Conservation (phyloP, 2,888 invertebrate species). For the Pollenia labialis region DNA sequence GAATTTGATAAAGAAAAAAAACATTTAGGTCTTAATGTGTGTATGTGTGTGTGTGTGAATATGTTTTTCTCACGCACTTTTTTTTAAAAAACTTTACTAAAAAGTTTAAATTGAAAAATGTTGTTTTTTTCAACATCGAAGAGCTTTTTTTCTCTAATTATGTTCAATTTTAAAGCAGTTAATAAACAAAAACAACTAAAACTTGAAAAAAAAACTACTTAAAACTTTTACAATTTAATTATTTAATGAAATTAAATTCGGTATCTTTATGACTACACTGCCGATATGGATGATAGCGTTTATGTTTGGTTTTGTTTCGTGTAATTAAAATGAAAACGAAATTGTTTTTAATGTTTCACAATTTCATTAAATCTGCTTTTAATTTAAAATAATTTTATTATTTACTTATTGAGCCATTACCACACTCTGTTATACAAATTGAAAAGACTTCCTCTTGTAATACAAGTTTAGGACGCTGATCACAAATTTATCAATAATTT, state of each 20-base stretch:
- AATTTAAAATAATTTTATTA: no score
- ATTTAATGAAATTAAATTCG: constrained; percentile 7
- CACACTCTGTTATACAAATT: no score
- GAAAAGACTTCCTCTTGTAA: no score
- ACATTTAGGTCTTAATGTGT: not conserved
- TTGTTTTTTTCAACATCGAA: constrained; percentile 4
- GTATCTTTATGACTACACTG: no score
- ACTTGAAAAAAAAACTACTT: not conserved
- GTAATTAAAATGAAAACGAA: constrained; percentile 6
- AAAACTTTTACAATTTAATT: constrained; percentile 11
- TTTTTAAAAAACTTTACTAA: not conserved
- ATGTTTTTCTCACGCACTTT: constrained; percentile 51
- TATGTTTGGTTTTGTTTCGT: not conserved
- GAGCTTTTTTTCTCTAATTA: constrained; percentile 39
- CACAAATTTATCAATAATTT: no score
- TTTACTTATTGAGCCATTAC: no score
- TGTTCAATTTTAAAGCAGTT: constrained; percentile 44
- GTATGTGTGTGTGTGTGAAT: not conserved
- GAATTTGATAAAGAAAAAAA: not conserved
- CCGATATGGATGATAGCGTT: no score
- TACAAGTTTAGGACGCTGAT: no score
- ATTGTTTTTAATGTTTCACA: not conserved
- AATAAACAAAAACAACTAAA: constrained; percentile 21
- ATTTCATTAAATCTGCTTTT: no score
- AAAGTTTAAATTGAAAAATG: not conserved